phyloP scores from a whole-genome alignment of 2,797 vertebrate genomes.

The Ficedula albicollis region DNA sequence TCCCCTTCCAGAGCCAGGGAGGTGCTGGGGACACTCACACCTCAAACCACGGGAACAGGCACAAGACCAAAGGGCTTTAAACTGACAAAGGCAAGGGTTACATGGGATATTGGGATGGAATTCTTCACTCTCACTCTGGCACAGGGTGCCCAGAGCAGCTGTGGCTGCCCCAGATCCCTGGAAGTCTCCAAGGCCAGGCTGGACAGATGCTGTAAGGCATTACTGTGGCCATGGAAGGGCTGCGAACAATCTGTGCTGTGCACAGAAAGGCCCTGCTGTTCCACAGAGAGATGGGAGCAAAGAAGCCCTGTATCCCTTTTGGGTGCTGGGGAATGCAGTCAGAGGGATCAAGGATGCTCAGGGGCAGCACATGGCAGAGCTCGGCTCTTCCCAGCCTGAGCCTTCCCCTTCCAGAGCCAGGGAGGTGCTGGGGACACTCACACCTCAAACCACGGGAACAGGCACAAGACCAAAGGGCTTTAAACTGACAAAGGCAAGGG shows the following conservation, averaged over 20 bases:
- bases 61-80: neutral
- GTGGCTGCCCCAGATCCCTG: too few relatives aligned
- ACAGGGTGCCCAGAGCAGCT: too few relatives aligned
- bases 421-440: neutral
- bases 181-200: neutral
- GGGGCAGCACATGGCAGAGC: neutral
- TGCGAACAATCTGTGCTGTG: too few relatives aligned
- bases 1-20: neutral
- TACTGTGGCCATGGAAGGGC: too few relatives aligned
- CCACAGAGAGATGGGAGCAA: accelerated
- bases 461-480: neutral
- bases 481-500: neutral
- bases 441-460: accelerated
- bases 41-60: accelerated
- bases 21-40: neutral
- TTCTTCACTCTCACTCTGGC: too few relatives aligned
- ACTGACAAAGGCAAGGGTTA: neutral
- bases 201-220: too few relatives aligned
- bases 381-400: neutral
- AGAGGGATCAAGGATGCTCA: neutral
- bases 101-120: too few relatives aligned
- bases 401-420: neutral
- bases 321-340: neutral
- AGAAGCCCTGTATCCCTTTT: accelerated
- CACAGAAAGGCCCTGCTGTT: neutral